Evolutionary conservation across 2,888 invertebrate species (phyloP).

Genomic region (Linnaemya tessellans): DNA sequence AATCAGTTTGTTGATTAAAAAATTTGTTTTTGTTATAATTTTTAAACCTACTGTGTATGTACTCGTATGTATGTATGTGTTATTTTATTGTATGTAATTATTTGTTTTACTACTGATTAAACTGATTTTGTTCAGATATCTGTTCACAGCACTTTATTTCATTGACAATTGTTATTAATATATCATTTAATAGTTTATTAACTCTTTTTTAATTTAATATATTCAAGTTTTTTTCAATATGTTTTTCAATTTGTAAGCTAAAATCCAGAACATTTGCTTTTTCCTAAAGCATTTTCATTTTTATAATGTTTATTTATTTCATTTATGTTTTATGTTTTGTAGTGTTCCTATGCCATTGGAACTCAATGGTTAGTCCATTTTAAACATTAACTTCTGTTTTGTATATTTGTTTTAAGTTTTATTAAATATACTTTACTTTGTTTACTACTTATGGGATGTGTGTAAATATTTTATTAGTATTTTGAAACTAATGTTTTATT

Average conservation of each 20-base stretch:
- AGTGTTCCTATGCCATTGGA: constrained; percentile 1
- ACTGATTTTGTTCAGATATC: constrained; percentile 73
- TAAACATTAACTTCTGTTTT: constrained; percentile 23
- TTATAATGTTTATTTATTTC: background rate
- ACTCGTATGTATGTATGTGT: constrained; percentile 16
- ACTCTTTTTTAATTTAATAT: constrained; percentile 3
- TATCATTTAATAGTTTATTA: constrained; percentile 49
- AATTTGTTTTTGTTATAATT: constrained; percentile 2
- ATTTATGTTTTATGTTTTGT: background rate
- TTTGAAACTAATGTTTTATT: constrained; percentile 4
- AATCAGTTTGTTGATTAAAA: constrained; percentile 52
- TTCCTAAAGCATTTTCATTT: background rate
- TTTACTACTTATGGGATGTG: constrained; percentile 43
- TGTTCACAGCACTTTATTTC: constrained; percentile 76
- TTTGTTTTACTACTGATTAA: constrained; percentile 67
- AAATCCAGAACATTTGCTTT: constrained; percentile 1
- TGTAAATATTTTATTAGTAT: constrained; percentile 36
- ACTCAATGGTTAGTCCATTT: constrained; percentile 12
- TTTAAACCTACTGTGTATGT: background rate
- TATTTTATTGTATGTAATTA: constrained; percentile 47
- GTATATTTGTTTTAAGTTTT: constrained; percentile 41
- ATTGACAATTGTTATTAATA: constrained; percentile 73
- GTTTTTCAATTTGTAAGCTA: constrained; percentile 13
- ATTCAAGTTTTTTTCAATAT: constrained; percentile 36
- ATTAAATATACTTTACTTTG: constrained; percentile 26